These are phyloP conservation scores for Synanceia verrucosa DNA, from an alignment of 2,797 vertebrate species.

Conservation along the genomic window DNA sequence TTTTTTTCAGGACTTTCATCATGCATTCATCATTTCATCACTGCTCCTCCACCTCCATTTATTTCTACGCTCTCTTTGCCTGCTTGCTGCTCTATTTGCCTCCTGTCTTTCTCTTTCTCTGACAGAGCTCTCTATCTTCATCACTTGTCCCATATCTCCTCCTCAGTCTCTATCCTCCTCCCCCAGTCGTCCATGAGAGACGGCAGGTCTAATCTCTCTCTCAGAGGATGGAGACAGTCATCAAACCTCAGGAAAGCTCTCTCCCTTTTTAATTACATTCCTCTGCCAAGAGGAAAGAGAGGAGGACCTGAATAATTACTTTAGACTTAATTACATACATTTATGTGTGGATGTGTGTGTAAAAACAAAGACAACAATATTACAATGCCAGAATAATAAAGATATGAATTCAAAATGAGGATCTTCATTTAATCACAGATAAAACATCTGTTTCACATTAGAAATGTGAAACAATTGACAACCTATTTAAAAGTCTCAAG, in stretches of 20 bases:
- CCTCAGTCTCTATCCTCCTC: constrained; percentile 1
- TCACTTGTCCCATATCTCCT: constrained; percentile 13
- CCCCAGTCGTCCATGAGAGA: constrained; percentile 39
- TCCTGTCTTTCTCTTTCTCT: constrained; percentile 5
- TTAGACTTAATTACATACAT: constrained; percentile 67
- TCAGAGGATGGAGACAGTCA: constrained; percentile 59
- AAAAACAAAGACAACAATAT: no score
- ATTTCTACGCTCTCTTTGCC: not conserved
- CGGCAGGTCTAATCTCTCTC: constrained; percentile 38
- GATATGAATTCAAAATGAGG: not conserved
- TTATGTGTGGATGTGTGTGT: not conserved
- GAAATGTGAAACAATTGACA: not conserved
- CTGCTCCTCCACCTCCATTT: not conserved
- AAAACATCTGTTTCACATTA: not conserved
- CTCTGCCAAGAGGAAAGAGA: constrained; percentile 42
- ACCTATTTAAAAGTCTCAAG: not conserved
- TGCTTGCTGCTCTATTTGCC: constrained; percentile 9
- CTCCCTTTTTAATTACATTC: constrained; percentile 67
- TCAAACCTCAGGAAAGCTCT: constrained; percentile 46
- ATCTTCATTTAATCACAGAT: not conserved
- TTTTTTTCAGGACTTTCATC: not conserved
- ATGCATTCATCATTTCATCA: no score
- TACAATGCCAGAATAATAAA: constrained; percentile 5
- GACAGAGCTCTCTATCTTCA: constrained; percentile 44
- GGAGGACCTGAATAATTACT: constrained; percentile 64